Conservation (phyloP, 2,888 invertebrate species). For the Baccha elongata region DNA sequence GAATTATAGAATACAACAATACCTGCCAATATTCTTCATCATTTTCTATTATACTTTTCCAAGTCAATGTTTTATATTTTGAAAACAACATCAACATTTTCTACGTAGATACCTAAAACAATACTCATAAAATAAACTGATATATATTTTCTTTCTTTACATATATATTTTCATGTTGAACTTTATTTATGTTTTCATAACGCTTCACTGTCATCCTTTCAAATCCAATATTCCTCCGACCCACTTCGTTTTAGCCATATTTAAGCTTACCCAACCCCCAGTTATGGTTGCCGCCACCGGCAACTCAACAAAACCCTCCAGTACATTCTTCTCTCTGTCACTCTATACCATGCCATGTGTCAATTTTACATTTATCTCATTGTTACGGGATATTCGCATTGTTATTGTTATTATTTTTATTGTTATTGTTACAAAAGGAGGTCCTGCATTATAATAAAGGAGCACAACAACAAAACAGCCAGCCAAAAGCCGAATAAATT, state of each 20-base stretch:
- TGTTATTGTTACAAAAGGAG: conserved; percentile 56
- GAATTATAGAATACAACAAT: conserved; percentile 11
- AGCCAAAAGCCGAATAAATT: conserved; percentile 35
- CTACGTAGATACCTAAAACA: conserved; percentile 25
- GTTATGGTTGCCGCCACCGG: background rate
- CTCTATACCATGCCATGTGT: conserved; percentile 50
- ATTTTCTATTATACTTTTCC: background rate
- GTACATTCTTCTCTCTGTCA: background rate
- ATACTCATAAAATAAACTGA: conserved; percentile 21
- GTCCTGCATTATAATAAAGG: conserved; percentile 34
- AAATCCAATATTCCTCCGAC: conserved; percentile 33
- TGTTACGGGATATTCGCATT: conserved; percentile 69
- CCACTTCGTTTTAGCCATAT: background rate
- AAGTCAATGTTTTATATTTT: conserved; percentile 1
- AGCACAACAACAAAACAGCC: background rate
- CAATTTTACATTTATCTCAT: conserved; percentile 71
- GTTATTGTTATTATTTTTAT: conserved; percentile 71
- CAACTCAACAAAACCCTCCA: background rate
- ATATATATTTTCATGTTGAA: background rate
- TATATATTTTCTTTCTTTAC: conserved; percentile 17
- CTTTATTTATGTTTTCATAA: conserved; percentile 34
- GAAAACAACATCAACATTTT: conserved; percentile 16
- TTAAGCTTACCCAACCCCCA: background rate
- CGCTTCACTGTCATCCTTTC: conserved; percentile 24
- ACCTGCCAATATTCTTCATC: conserved; percentile 16